Conservation (phyloP, 2,888 invertebrate species). For the Leucophenga montana region DNA sequence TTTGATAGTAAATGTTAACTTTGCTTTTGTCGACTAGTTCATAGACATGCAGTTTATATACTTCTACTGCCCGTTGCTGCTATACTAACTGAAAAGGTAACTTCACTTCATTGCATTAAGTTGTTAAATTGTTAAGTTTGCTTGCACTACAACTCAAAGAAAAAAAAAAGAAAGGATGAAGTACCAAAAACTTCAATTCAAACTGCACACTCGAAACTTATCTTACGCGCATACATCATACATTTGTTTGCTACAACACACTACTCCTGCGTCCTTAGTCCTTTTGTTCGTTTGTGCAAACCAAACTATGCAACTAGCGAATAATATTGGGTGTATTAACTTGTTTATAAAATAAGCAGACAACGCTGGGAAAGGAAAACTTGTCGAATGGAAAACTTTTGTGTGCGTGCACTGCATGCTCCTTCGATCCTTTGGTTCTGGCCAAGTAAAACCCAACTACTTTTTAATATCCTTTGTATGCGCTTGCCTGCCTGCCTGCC, state of each 20-base stretch:
- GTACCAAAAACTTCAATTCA: background rate
- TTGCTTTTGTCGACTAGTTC: background rate
- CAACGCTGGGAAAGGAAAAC: slow-evolving; percentile 15
- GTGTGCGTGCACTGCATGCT: too few relatives aligned
- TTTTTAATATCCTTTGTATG: slow-evolving; percentile 6
- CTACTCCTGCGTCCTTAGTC: background rate
- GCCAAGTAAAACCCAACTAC: background rate
- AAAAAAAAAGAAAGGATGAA: background rate
- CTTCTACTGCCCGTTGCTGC: background rate
- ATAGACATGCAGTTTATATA: background rate
- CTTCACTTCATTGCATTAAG: slow-evolving; percentile 13
- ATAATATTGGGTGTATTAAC: slow-evolving; percentile 24
- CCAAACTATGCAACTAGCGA: background rate
- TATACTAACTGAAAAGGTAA: background rate
- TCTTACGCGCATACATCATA: slow-evolving; percentile 1
- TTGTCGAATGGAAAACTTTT: slow-evolving; percentile 10
- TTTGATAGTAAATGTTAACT: background rate
- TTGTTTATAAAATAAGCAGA: slow-evolving; percentile 27
- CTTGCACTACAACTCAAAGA: background rate
- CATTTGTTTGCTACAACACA: background rate
- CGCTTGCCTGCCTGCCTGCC: background rate
- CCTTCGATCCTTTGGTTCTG: too few relatives aligned
- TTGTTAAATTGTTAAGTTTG: slow-evolving; percentile 25
- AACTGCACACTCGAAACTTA: slow-evolving; percentile 16
- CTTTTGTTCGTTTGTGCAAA: background rate